Percentiles rank a stretch among this genome's conserved stretches.
Evolutionary conservation across 2,888 invertebrate species (phyloP).

Genomic region (Drosophila putrida): DNA sequence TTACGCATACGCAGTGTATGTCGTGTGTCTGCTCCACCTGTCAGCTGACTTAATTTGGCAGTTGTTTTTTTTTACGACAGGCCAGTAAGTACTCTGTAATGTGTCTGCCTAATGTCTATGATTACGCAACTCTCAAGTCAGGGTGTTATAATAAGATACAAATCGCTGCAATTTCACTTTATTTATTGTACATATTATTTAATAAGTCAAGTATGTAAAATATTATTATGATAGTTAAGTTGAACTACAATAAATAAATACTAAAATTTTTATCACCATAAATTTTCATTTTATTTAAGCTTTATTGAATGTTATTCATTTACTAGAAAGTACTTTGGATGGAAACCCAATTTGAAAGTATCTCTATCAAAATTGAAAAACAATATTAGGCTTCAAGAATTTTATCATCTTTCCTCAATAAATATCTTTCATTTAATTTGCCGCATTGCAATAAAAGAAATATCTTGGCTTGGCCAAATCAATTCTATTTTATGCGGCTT

Average conservation of each 20-base stretch:
- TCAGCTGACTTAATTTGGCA: constrained; percentile 35
- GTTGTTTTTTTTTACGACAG: neutral
- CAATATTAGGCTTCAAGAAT: constrained; percentile 3
- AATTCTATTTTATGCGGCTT: constrained; percentile 23
- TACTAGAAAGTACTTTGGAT: neutral
- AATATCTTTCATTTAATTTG: constrained; percentile 5
- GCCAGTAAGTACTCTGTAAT: constrained; percentile 27
- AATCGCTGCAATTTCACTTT: constrained; percentile 29
- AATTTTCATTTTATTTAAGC: too few species aligned
- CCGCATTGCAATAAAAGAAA: constrained; percentile 8
- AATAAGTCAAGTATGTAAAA: neutral
- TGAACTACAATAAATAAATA: too few species aligned
- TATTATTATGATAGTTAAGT: neutral
- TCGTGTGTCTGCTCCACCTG: neutral
- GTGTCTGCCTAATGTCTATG: constrained; percentile 10
- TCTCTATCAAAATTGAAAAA: neutral
- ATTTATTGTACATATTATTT: constrained; percentile 8
- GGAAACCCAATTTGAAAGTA: neutral
- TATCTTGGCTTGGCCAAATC: constrained; percentile 17
- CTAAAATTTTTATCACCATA: too few species aligned
- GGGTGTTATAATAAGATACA: constrained; percentile 15
- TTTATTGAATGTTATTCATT: too few species aligned
- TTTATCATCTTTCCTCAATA: neutral
- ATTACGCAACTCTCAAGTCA: constrained; percentile 29
- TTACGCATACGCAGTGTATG: constrained; percentile 65